phyloP scores from a whole-genome alignment of 1,140 invertebrate species.

The Idris sp. region DNA sequence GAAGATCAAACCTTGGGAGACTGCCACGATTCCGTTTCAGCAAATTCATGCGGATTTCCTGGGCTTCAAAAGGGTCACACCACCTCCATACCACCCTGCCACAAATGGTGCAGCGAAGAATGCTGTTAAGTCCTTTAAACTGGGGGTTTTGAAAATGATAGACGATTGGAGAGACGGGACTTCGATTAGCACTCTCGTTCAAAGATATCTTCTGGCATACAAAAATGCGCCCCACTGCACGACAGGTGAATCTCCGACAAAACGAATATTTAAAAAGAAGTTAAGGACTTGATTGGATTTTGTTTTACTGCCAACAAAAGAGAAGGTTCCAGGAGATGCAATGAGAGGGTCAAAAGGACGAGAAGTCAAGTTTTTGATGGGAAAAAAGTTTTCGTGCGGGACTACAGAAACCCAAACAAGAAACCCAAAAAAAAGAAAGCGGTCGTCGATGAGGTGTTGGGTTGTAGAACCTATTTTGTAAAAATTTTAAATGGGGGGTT shows the following conservation, averaged over 20 bases:
- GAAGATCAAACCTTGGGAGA: background rate
- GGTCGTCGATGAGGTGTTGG: conserved; percentile 13
- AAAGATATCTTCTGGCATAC: conserved; percentile 53
- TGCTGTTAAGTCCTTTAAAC: conserved; percentile 27
- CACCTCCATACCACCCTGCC: conserved; percentile 56
- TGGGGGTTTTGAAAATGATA: conserved; percentile 5
- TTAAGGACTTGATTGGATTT: conserved; percentile 30
- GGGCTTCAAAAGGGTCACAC: conserved; percentile 28
- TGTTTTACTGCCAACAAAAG: background rate
- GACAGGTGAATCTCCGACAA: conserved; percentile 7
- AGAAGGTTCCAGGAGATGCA: background rate
- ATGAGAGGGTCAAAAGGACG: background rate
- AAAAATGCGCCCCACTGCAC: conserved; percentile 43
- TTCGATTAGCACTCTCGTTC: conserved; percentile 19
- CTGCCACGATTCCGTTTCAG: conserved; percentile 18
- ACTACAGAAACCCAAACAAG: conserved; percentile 32
- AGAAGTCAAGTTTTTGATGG: conserved; percentile 11
- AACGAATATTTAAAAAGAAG: conserved; percentile 31
- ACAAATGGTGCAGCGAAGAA: conserved; percentile 58
- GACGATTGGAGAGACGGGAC: conserved; percentile 8
- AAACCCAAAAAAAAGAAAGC: conserved; percentile 9
- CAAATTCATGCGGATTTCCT: conserved; percentile 64
- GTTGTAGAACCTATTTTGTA: conserved; percentile 2
- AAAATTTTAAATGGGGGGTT: conserved; percentile 1
- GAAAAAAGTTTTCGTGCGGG: conserved; percentile 7